Conservation (phyloP, 2,888 invertebrate species). For the Drosophila mulleri region DNA sequence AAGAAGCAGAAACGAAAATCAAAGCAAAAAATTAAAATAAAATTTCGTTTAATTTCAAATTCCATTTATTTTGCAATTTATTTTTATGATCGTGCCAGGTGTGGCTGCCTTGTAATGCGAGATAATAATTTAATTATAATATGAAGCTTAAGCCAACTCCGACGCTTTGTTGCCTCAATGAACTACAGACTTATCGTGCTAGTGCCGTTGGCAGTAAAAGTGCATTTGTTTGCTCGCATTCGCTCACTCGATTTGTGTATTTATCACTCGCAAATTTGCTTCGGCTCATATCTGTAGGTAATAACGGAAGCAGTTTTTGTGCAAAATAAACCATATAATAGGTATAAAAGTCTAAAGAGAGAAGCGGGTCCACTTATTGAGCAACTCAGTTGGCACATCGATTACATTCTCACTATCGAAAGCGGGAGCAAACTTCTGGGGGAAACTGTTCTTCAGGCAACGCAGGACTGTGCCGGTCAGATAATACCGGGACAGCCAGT, state of each 20-base stretch:
- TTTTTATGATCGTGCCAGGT: conserved; percentile 54
- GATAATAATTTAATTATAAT: conserved; percentile 69
- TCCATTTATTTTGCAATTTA: conserved; percentile 44
- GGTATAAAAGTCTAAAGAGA: conserved; percentile 30
- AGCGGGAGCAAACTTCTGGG: conserved; percentile 64
- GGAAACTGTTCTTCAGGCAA: conserved; percentile 57
- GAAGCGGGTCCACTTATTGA: conserved; percentile 65
- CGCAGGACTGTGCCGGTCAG: conserved; percentile 63
- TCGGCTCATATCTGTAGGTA: not conserved
- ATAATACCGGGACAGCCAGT: conserved; percentile 61
- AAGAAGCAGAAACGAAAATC: conserved; percentile 33
- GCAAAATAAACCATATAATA: not conserved
- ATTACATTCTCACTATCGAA: conserved; percentile 48
- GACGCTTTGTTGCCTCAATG: not conserved
- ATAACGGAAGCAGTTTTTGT: not conserved
- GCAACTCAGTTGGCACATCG: conserved; percentile 40
- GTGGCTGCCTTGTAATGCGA: conserved; percentile 43
- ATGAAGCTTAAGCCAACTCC: not conserved
- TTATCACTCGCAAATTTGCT: not conserved
- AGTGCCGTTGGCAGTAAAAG: not conserved
- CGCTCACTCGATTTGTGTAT: not conserved
- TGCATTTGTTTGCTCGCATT: not conserved
- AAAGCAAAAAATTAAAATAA: conserved; percentile 58
- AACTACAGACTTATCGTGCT: not conserved
- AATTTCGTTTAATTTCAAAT: conserved; percentile 73